Base-by-base conservation (phyloP, 2,113 vertebrate species). In the Tringa solitaria region DNA sequence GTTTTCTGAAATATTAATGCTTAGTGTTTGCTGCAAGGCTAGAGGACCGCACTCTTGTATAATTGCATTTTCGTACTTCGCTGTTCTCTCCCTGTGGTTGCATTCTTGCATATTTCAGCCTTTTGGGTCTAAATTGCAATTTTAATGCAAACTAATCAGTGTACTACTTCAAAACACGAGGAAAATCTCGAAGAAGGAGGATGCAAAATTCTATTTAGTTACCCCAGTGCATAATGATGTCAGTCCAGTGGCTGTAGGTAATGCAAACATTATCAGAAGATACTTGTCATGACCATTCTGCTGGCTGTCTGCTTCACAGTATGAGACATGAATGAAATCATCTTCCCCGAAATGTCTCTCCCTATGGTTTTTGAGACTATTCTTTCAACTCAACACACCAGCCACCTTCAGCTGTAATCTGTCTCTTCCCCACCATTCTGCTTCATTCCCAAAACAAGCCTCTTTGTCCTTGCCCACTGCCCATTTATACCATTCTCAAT, bases 401-500 rank as follows among this genome's bases (percentile, higher is more conserved):
- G 51, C 79, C 77, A 95, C 81, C 96, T 95, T 96, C 79, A 59
- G 60, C 56, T 75, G 59, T 63, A 50, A 61, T 76, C 56, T 87
- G 26, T 87, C 87, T 90, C 88, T 79, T 85, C 64, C 76, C 89
- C 7, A 41, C 39, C 33, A 74, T 56, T 94, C 87, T 50, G 54
- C 64, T 69, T 75, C 5, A 5, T 84, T 87, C 84, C 81, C 70
- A 51, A 93, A 92, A 92, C 77, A 48, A 93, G 75, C 59, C 68
- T 94, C 95, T 97, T 98, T 97, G 97, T 98, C 96, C 96, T 96
- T 97, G 95, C 95, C 89, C 67, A 46, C n/a, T 93, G 74, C 74
- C 85, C 75, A 61, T 90, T 95, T 96, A 82, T 54, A 91, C 90
- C 51, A 35, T 75, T 78, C 85, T 60, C 94, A 96, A 97, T 96